Evolutionary conservation across 2,888 invertebrate genomes (phyloP), one percentile per base, ranked within the genome.

Genomic region (Chrysodeixis includens): DNA sequence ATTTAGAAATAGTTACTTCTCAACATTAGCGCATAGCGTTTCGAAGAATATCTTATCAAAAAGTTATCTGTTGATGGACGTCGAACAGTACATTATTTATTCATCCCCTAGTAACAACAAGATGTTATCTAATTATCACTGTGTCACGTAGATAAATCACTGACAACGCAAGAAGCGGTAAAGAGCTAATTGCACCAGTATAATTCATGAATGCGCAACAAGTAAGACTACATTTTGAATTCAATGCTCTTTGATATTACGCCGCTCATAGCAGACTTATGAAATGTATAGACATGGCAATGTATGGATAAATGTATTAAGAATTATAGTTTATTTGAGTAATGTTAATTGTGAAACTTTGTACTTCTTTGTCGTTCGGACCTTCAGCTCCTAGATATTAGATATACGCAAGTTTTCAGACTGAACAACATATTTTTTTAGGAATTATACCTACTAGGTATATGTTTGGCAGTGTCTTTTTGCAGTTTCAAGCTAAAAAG

Each of bases 151-250:
- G 49, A 53, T 61, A 56, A 59, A 62, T 66, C 53, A 55, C 54
- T 9, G 52, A 53, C 56, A 51, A 71, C 56, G 62, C 62, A 63
- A 57, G 68, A 58, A 49, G 51, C 30, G 6, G 49, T 12, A 35
- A 55, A 54, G 66, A 26, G 58, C 56, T 75, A 74, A 77, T 71
- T 77, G 59, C 69, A 52, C 32, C 16, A 62, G 55, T 56, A 54
- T 32, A 5, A 20, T 56, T 67, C 66, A 56, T 62, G 46, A 69
- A 79, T 69, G 61, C 60, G 73, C 79, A 69, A 79, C 73, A 79
- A 76, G 77, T 69, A 57, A 46, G 72, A 51, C 67, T 71, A 20
- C 46, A 49, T 49, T 78, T 71, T 74, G 71, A 72, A 78, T 78
- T 71, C 69, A 72, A 76, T 69, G 69, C 70, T 67, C 66, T 79